A percentile compares a stretch with the other conserved stretches of the same genome.
These are phyloP conservation scores for Euwallacea fornicatus DNA, from an alignment of 1,140 invertebrate genomes.

Conservation along the genomic window DNA sequence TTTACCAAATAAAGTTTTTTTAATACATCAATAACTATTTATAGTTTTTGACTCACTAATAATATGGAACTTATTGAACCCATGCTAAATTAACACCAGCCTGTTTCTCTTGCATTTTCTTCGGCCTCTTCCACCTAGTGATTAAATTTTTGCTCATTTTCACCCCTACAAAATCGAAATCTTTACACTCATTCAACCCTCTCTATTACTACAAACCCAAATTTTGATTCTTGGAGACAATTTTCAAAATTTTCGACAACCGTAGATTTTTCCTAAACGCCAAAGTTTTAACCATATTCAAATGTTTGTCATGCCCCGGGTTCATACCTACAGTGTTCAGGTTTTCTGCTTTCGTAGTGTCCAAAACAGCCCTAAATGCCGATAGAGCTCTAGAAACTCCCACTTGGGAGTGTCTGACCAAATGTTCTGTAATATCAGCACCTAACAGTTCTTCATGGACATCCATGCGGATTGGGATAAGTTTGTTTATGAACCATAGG, in stretches of 20 bases:
- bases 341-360: conserved; percentile 52
- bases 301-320: conserved; percentile 57
- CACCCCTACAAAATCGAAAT: background rate
- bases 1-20: too few species aligned
- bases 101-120: too few species aligned
- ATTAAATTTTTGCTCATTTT: background rate
- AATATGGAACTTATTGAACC: too few species aligned
- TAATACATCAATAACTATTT: too few species aligned
- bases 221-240: conserved; percentile 48
- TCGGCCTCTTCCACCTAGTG: too few species aligned
- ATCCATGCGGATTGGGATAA: conserved; percentile 81
- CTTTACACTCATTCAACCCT: background rate
- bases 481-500: conserved; percentile 75
- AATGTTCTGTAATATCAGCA: conserved; percentile 85
- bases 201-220: conserved; percentile 36
- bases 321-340: conserved; percentile 60
- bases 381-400: conserved; percentile 66
- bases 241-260: conserved; percentile 46
- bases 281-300: conserved; percentile 45
- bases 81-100: too few species aligned
- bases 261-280: conserved; percentile 41
- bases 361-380: conserved; percentile 57
- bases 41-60: too few species aligned
- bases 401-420: conserved; percentile 66
- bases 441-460: conserved; percentile 82